A percentile compares a stretch with the other conserved stretches of the same genome.
phyloP scores from a whole-genome alignment of 2,797 vertebrate genomes.

The Protosalanx chinensis region DNA sequence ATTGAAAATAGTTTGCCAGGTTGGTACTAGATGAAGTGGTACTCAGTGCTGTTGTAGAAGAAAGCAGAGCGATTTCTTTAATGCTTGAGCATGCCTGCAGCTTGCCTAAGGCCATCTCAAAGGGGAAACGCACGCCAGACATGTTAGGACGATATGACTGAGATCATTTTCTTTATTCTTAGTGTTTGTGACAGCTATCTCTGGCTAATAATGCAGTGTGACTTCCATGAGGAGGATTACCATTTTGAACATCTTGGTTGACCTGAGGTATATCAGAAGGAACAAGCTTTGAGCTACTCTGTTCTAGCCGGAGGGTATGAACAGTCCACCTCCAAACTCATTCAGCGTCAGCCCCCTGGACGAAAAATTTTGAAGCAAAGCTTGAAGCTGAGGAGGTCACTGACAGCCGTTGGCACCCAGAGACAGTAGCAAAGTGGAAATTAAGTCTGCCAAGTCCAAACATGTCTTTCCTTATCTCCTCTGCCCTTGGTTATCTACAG shows the following conservation, averaged over 20 bases:
- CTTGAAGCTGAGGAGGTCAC: neutral
- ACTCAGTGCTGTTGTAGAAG: neutral
- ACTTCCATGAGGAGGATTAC: slow-evolving; percentile 26
- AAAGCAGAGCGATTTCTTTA: neutral
- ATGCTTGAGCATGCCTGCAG: slow-evolving; percentile 6
- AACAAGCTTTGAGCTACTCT: slow-evolving; percentile 8
- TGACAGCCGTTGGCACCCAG: neutral
- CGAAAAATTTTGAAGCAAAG: neutral
- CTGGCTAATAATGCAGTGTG: slow-evolving; percentile 19
- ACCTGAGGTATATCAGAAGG: slow-evolving; percentile 23
- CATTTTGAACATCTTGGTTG: slow-evolving; percentile 22
- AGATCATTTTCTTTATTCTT: slow-evolving; percentile 11
- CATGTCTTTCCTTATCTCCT: neutral
- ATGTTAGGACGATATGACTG: slow-evolving; percentile 4
- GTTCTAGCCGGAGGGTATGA: slow-evolving; percentile 9
- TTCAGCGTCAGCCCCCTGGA: neutral
- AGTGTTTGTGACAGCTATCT: slow-evolving; percentile 23
- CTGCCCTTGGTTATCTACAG: neutral
- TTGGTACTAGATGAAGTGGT: neutral
- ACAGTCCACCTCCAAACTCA: slow-evolving; percentile 4
- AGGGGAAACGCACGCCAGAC: neutral
- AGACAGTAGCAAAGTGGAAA: neutral
- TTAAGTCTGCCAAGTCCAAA: neutral
- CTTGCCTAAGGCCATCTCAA: slow-evolving; percentile 10
- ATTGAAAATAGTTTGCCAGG: neutral